These are phyloP conservation scores for Poecilia wingei DNA, from an alignment of 2,797 vertebrate genomes.

Conservation along the genomic window DNA sequence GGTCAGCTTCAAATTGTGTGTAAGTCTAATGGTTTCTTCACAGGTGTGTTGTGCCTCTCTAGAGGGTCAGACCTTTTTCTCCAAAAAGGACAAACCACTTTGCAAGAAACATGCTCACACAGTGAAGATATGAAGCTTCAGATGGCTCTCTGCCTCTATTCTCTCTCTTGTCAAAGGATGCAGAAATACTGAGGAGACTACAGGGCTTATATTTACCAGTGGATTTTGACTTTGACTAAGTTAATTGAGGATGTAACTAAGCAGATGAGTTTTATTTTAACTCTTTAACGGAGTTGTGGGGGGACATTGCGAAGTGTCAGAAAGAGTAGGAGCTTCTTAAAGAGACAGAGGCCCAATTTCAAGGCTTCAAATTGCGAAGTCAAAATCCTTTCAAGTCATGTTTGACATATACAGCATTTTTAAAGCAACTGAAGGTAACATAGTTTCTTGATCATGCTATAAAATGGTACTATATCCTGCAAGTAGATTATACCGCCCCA, in stretches of 20 bases:
- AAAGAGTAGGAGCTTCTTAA: too few relatives aligned
- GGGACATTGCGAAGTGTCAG: too few relatives aligned
- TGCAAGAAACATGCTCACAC: conserved; percentile 97
- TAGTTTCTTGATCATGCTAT: too few relatives aligned
- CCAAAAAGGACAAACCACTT: conserved; percentile 96
- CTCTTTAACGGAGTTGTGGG: background rate
- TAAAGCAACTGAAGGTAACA: too few relatives aligned
- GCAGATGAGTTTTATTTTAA: conserved; percentile 1
- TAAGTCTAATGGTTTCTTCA: conserved; percentile 14
- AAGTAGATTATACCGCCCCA: too few relatives aligned
- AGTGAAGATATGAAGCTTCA: conserved; percentile 85
- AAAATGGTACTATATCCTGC: too few relatives aligned
- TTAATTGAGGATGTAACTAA: conserved; percentile 3
- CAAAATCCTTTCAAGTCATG: too few relatives aligned
- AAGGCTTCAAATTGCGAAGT: too few relatives aligned
- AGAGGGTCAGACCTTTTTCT: conserved; percentile 95
- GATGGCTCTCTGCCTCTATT: background rate
- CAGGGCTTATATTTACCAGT: background rate
- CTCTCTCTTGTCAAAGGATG: background rate
- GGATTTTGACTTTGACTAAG: conserved; percentile 1
- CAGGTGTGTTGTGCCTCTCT: conserved; percentile 93
- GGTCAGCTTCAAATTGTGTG: background rate
- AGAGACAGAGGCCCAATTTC: too few relatives aligned
- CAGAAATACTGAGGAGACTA: background rate
- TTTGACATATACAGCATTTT: too few relatives aligned